Percentiles rank a stretch among this genome's conserved stretches.
Evolutionary conservation across 2,113 vertebrate genomes (phyloP).

Genomic region (Poeciliopsis turrubarensis): DNA sequence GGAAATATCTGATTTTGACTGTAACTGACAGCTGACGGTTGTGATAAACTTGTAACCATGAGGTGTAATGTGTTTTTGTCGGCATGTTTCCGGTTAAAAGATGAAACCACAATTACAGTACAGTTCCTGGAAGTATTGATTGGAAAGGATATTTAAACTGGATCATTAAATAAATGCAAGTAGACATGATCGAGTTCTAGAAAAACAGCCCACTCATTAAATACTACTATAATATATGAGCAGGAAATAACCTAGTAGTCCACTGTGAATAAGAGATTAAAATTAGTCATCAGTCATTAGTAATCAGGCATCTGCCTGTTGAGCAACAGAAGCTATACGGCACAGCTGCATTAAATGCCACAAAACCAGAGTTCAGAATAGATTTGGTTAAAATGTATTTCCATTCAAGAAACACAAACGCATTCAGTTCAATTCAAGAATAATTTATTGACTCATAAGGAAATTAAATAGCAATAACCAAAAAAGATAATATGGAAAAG

Average conservation of each 20-base stretch:
- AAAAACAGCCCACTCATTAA: not conserved
- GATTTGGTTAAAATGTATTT: not conserved
- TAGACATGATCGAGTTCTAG: not conserved
- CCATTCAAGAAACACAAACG: too few species aligned
- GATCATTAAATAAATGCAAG: not conserved
- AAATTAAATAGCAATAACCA: too few species aligned
- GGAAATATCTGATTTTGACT: not conserved
- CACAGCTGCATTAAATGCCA: not conserved
- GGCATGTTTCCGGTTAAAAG: not conserved
- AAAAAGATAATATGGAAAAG: too few species aligned
- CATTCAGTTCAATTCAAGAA: too few species aligned
- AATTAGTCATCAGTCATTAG: not conserved
- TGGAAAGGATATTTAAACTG: not conserved
- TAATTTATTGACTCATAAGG: too few species aligned
- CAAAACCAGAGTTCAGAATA: not conserved
- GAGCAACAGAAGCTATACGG: not conserved
- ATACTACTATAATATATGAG: not conserved
- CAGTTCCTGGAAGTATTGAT: not conserved
- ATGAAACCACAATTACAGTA: not conserved
- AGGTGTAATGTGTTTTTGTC: not conserved
- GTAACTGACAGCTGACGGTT: not conserved
- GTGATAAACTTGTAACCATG: not conserved
- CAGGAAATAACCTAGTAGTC: not conserved
- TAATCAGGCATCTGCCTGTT: not conserved
- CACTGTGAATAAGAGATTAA: not conserved